Percentiles rank a stretch among this genome's conserved stretches.
Conservation (phyloP, 2,113 vertebrate genomes). For the Sula dactylatra region DNA sequence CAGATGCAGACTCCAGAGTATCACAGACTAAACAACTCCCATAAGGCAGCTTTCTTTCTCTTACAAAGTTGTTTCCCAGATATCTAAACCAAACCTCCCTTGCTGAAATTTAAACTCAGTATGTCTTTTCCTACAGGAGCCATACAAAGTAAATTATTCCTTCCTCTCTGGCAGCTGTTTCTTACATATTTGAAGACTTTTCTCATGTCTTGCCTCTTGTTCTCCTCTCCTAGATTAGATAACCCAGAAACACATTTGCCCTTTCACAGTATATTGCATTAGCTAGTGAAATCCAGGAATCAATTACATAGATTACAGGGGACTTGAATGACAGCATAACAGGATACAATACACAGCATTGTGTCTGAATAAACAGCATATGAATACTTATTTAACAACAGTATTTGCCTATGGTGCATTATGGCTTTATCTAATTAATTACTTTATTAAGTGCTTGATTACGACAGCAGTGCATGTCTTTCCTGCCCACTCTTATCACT, state of each 20-base stretch:
- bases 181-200: background rate
- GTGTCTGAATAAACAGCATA: background rate
- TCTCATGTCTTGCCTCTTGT: background rate
- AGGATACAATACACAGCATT: background rate
- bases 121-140: background rate
- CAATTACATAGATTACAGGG: background rate
- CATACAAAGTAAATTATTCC: background rate
- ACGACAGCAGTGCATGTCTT: background rate
- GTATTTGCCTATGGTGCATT: background rate
- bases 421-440: constrained; percentile 40
- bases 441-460: constrained; percentile 5
- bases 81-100: background rate
- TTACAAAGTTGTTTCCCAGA: background rate
- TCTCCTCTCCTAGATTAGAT: background rate
- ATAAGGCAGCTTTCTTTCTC: background rate
- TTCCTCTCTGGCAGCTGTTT: background rate
- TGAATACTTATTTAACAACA: background rate
- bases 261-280: background rate
- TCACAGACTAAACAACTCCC: background rate
- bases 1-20: background rate
- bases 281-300: background rate
- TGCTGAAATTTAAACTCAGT: background rate
- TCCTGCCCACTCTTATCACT: background rate
- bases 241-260: background rate
- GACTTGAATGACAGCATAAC: background rate